phyloP scores from a whole-genome alignment of 2,113 vertebrate genomes.

The Eulemur macaco region DNA sequence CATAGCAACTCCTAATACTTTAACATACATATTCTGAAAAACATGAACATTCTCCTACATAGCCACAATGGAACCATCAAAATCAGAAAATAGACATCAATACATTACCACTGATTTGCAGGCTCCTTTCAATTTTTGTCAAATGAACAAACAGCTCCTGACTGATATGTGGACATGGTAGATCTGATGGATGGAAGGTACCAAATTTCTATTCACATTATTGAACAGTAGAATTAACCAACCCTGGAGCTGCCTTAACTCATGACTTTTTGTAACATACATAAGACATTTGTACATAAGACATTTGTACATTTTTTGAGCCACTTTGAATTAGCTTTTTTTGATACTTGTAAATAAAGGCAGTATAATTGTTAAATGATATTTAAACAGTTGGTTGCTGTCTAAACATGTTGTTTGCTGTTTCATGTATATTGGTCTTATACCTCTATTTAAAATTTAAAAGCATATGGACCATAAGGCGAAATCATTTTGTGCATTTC shows the following conservation, averaged over 20 bases:
- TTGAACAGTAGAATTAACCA: neutral
- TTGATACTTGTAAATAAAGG: neutral
- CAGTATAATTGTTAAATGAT: neutral
- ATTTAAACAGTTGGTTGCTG: neutral
- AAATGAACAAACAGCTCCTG: neutral
- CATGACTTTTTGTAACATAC: neutral
- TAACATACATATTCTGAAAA: neutral
- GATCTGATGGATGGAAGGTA: neutral
- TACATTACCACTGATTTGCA: neutral
- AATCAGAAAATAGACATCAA: neutral
- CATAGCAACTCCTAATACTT: neutral
- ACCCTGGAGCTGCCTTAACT: neutral
- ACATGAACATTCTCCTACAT: neutral
- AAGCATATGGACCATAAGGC: neutral
- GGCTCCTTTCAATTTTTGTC: neutral
- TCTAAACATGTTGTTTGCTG: neutral
- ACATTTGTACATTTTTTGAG: neutral
- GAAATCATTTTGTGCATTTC: neutral
- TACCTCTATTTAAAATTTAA: neutral
- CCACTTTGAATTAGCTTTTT: neutral
- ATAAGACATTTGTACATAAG: neutral
- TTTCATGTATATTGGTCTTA: neutral
- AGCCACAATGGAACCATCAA: neutral
- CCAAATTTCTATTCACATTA: neutral
- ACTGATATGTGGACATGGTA: neutral